phyloP scores from a whole-genome alignment of 2,888 invertebrate genomes.

The Dioctria rufipes region DNA sequence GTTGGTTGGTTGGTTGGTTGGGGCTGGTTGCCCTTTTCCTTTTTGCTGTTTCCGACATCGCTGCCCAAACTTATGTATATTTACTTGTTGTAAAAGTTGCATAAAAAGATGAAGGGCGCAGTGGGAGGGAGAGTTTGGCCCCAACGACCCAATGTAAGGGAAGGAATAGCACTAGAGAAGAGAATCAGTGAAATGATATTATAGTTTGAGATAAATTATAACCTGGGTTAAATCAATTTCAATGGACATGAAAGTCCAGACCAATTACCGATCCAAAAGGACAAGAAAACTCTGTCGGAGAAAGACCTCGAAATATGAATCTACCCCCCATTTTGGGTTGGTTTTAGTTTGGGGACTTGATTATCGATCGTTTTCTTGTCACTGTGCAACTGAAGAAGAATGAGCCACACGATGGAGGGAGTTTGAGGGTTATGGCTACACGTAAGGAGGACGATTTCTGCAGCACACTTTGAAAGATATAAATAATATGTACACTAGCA shows the following conservation, averaged over 20 bases:
- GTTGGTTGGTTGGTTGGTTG: too few relatives aligned
- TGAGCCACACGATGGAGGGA: conserved; percentile 7
- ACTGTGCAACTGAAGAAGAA: conserved; percentile 35
- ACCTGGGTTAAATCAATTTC: conserved; percentile 48
- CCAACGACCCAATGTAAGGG: not conserved
- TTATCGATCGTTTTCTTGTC: conserved; percentile 54
- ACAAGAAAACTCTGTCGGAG: conserved; percentile 24
- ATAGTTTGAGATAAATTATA: conserved; percentile 50
- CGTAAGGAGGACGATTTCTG: conserved; percentile 24
- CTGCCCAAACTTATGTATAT: conserved; percentile 50
- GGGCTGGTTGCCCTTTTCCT: conserved; percentile 47
- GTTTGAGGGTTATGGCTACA: conserved; percentile 16
- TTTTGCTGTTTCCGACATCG: conserved; percentile 41
- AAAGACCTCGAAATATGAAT: conserved; percentile 53
- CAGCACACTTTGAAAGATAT: conserved; percentile 23
- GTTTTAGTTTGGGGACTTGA: conserved; percentile 32
- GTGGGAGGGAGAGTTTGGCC: not conserved
- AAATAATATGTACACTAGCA: not conserved
- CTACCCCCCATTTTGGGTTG: conserved; percentile 38
- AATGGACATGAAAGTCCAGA: conserved; percentile 46
- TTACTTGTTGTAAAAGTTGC: conserved; percentile 23
- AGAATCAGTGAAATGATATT: conserved; percentile 40
- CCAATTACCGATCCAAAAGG: conserved; percentile 39
- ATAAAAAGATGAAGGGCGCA: not conserved
- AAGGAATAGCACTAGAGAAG: not conserved